phyloP scores from a whole-genome alignment of 1,140 invertebrate species.

The Druon quercuslanigerum region DNA sequence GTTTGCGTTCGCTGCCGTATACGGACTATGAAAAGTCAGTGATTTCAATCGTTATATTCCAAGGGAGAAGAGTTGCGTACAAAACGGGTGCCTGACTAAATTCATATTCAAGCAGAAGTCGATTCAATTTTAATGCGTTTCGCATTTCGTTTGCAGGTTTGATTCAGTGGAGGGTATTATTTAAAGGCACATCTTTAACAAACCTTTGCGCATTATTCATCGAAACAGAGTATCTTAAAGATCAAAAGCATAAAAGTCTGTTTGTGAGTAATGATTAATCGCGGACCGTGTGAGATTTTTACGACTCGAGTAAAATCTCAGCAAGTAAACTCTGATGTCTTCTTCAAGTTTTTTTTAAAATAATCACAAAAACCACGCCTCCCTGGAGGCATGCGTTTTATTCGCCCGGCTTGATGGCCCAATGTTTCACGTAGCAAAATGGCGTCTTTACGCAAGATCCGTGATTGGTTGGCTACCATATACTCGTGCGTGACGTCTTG shows the following conservation, averaged over 20 bases:
- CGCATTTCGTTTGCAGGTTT: background rate
- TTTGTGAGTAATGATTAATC: background rate
- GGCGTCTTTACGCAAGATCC: slow-evolving; percentile 43
- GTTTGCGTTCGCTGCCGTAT: background rate
- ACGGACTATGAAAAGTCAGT: background rate
- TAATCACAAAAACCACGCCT: slow-evolving; percentile 59
- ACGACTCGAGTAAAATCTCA: background rate
- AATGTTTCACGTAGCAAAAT: slow-evolving; percentile 46
- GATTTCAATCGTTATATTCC: slow-evolving; percentile 3
- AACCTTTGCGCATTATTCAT: no score
- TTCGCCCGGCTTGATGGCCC: slow-evolving; percentile 34
- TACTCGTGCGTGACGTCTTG: slow-evolving; percentile 50
- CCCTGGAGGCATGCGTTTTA: slow-evolving; percentile 38
- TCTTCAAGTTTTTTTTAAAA: slow-evolving; percentile 42
- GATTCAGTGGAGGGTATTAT: background rate
- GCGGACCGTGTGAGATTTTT: background rate
- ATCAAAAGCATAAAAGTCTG: background rate
- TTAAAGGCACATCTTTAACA: no score
- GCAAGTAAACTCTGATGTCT: background rate
- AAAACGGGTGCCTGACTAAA: background rate
- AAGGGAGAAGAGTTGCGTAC: background rate
- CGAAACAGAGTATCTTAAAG: background rate
- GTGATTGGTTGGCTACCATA: slow-evolving; percentile 54
- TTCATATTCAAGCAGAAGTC: slow-evolving; percentile 5
- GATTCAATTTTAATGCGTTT: background rate